A percentile compares a stretch with the other conserved stretches of the same genome.
Evolutionary conservation across 2,888 invertebrate species (phyloP).

Genomic region (Agelastica alni): DNA sequence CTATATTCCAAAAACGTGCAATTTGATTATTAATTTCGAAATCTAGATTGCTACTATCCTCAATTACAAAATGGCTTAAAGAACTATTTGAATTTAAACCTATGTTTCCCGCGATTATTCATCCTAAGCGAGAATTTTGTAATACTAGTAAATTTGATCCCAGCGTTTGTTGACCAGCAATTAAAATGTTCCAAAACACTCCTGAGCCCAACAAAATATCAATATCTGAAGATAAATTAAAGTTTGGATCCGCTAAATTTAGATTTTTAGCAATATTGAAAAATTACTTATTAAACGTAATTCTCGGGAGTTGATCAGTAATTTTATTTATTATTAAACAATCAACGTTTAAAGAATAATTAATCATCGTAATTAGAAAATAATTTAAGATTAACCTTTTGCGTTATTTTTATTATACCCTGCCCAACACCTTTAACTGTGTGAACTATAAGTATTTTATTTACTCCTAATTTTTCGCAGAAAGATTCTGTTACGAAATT

Average conservation of each 20-base stretch:
- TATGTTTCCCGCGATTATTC: constrained; percentile 17
- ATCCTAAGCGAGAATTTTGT: constrained; percentile 18
- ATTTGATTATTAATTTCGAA: constrained; percentile 7
- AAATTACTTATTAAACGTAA: too few species aligned
- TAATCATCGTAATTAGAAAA: too few species aligned
- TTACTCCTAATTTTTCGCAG: neutral
- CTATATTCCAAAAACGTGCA: constrained; percentile 15
- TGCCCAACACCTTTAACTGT: neutral
- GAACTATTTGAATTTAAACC: neutral
- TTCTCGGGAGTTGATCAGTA: too few species aligned
- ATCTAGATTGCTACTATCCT: neutral
- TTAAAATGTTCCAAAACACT: too few species aligned
- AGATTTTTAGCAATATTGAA: too few species aligned
- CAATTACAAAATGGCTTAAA: neutral
- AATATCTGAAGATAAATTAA: too few species aligned
- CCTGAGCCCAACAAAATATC: too few species aligned
- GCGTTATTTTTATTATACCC: neutral
- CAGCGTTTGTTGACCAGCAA: constrained; percentile 14
- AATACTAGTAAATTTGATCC: constrained; percentile 10
- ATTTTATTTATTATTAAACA: too few species aligned
- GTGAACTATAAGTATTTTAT: neutral
- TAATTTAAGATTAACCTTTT: too few species aligned
- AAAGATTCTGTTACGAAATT: neutral
- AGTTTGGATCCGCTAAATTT: too few species aligned
- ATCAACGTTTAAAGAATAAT: neutral